Evolutionary conservation across 2,888 invertebrate species (phyloP).

Genomic region (Apotomis betuletana): DNA sequence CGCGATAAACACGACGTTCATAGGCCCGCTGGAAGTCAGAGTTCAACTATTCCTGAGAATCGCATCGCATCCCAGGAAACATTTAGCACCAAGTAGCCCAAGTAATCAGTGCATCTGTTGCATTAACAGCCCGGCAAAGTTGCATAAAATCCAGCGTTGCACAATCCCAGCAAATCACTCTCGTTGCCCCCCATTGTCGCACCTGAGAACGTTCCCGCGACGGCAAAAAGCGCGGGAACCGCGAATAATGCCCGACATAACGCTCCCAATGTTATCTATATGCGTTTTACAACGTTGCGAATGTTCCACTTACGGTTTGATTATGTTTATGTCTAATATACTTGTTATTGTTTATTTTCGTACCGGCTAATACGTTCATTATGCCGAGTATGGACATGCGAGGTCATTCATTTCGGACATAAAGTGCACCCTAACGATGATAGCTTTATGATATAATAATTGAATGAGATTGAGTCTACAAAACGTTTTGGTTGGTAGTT

Average conservation of each 20-base stretch:
- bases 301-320: slow-evolving; percentile 67
- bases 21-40: too few relatives aligned
- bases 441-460: not conserved
- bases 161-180: slow-evolving; percentile 78
- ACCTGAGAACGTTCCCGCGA: slow-evolving; percentile 83
- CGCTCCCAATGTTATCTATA: slow-evolving; percentile 78
- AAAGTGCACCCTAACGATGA: not conserved
- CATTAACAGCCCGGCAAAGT: slow-evolving; percentile 70
- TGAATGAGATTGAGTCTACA: not conserved
- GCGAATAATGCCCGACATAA: slow-evolving; percentile 81
- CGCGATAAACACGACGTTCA: too few relatives aligned
- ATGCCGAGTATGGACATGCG: not conserved
- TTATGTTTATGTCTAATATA: slow-evolving; percentile 38
- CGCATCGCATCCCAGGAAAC: slow-evolving; percentile 52
- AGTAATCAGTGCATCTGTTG: slow-evolving; percentile 69
- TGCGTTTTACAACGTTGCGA: slow-evolving; percentile 68
- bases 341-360: slow-evolving; percentile 39
- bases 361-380: not conserved
- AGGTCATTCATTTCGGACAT: not conserved
- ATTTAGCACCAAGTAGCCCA: slow-evolving; percentile 57
- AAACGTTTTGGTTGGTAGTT: not conserved
- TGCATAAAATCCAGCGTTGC: slow-evolving; percentile 75
- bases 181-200: slow-evolving; percentile 79
- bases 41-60: not conserved
- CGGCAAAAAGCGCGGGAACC: slow-evolving; percentile 82